phyloP scores from a whole-genome alignment of 2,888 invertebrate species.

The Scaeva pyrastri region DNA sequence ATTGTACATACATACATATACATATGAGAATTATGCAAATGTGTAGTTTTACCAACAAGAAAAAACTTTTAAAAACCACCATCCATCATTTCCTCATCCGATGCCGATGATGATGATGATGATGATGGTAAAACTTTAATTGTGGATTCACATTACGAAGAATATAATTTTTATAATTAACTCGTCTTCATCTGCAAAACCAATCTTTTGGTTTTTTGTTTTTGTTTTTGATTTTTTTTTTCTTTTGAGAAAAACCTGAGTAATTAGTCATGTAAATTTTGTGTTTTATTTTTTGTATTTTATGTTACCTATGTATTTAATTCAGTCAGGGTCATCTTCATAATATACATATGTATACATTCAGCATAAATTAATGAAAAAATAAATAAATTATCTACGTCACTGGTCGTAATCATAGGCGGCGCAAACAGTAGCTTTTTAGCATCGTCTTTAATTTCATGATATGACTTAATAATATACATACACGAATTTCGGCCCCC shows the following conservation, averaged over 20 bases:
- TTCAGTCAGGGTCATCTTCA: slow-evolving; percentile 41
- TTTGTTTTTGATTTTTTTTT: not conserved
- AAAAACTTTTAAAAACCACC: not conserved
- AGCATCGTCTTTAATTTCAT: slow-evolving; percentile 48
- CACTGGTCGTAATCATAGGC: not conserved
- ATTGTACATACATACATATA: too few species aligned
- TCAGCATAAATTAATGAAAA: slow-evolving; percentile 17
- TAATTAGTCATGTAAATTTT: slow-evolving; percentile 56
- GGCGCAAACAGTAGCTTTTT: slow-evolving; percentile 39
- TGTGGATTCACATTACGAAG: slow-evolving; percentile 26
- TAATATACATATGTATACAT: not conserved
- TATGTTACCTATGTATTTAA: too few species aligned
- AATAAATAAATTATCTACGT: not conserved
- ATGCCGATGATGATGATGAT: too few species aligned
- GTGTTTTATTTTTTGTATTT: too few species aligned
- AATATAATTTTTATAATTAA: slow-evolving; percentile 31
- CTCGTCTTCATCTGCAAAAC: slow-evolving; percentile 1
- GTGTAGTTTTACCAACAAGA: not conserved
- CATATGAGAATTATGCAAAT: slow-evolving; percentile 11
- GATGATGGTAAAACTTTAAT: slow-evolving; percentile 29
- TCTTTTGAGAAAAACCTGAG: slow-evolving; percentile 2
- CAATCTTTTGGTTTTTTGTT: not conserved
- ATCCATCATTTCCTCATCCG: slow-evolving; percentile 49
- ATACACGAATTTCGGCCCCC: too few species aligned
- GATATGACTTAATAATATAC: slow-evolving; percentile 47